A percentile compares a stretch with the other conserved stretches of the same genome.
Conservation (phyloP, 2,113 vertebrate genomes). For the Procapra przewalskii region DNA sequence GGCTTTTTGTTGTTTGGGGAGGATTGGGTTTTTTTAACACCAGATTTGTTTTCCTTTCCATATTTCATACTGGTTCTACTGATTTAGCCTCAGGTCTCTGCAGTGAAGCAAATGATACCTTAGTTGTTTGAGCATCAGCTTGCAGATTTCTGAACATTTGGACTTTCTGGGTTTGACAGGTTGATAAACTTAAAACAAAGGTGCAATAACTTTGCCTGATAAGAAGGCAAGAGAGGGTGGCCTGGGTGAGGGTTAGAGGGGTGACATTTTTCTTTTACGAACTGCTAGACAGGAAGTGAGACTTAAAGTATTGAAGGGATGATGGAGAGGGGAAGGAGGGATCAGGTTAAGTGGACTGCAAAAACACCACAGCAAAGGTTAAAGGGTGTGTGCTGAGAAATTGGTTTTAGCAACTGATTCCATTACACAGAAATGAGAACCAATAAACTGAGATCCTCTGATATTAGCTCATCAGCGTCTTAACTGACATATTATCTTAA, state of each 20-base stretch:
- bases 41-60: neutral
- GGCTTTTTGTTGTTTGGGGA: neutral
- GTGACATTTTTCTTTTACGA: constrained; percentile 79
- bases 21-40: neutral
- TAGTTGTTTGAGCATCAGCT: constrained; percentile 55
- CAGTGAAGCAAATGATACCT: constrained; percentile 69
- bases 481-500: neutral
- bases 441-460: constrained; percentile 56
- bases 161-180: constrained; percentile 70
- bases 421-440: constrained; percentile 51
- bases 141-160: constrained; percentile 63
- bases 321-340: constrained; percentile 54
- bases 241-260: constrained; percentile 20
- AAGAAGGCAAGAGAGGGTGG: constrained; percentile 48
- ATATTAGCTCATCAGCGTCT: neutral
- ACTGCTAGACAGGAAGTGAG: constrained; percentile 82
- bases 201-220: constrained; percentile 56
- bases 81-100: constrained; percentile 22
- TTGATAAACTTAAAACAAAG: constrained; percentile 67
- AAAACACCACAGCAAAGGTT: constrained; percentile 69
- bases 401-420: constrained; percentile 57
- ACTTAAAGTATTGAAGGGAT: constrained; percentile 77
- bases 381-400: constrained; percentile 64
- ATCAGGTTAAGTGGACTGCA: constrained; percentile 70
- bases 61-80: neutral